Conservation (phyloP, 2,113 vertebrate genomes). For the Oceanites oceanicus region DNA sequence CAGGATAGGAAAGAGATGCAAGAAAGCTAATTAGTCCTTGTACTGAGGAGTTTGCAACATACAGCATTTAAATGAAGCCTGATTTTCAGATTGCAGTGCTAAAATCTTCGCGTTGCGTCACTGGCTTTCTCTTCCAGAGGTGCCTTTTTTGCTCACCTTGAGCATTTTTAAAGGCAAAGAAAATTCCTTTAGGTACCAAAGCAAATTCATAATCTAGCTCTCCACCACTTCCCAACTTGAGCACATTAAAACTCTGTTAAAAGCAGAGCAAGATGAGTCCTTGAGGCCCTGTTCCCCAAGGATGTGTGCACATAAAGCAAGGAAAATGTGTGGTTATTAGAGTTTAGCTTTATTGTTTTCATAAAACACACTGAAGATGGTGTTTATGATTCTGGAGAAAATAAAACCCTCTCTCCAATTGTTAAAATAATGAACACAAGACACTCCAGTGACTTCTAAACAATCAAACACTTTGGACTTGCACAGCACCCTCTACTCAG, state of each 20-base stretch:
- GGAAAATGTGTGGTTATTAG: slow-evolving; percentile 69
- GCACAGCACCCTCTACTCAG: neutral
- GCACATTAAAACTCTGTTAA: slow-evolving; percentile 37
- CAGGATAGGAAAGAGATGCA: slow-evolving; percentile 1
- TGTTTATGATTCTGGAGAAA: slow-evolving; percentile 64
- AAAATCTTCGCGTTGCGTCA: neutral
- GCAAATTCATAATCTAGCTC: slow-evolving; percentile 18
- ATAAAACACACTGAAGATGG: slow-evolving; percentile 67
- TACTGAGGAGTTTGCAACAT: neutral
- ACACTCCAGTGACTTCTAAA: slow-evolving; percentile 56
- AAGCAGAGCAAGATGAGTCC: slow-evolving; percentile 52
- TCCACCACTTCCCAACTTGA: slow-evolving; percentile 1
- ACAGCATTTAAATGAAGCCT: slow-evolving; percentile 8
- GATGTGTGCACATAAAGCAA: slow-evolving; percentile 57
- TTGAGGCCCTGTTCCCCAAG: slow-evolving; percentile 59
- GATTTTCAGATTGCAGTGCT: neutral
- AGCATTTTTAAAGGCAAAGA: slow-evolving; percentile 19
- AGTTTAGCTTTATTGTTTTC: slow-evolving; percentile 71
- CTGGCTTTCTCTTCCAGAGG: neutral
- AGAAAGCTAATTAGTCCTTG: slow-evolving; percentile 23
- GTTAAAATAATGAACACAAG: slow-evolving; percentile 55
- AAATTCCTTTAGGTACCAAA: slow-evolving; percentile 19
- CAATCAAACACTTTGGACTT: slow-evolving; percentile 35
- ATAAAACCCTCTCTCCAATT: slow-evolving; percentile 56
- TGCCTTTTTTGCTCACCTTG: slow-evolving; percentile 15